phyloP scores from a whole-genome alignment of 2,888 invertebrate genomes.

The Geotrupes spiniger region DNA sequence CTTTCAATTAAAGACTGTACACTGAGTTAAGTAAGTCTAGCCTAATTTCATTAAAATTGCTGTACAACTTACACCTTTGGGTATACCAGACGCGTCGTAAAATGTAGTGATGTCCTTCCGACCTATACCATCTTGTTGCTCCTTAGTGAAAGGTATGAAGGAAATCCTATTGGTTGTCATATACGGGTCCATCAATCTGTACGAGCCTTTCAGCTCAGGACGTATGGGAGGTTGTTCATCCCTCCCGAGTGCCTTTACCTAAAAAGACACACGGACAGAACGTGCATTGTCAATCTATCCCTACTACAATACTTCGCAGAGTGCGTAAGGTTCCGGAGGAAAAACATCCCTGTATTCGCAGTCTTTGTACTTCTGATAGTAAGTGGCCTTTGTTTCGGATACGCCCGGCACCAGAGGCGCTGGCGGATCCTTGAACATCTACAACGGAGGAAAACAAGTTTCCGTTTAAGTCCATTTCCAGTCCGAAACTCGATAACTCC shows the following conservation, averaged over 20 bases:
- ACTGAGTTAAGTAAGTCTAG: no score
- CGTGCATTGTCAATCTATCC: background rate
- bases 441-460: slow-evolving; percentile 9
- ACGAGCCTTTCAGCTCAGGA: slow-evolving; percentile 42
- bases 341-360: slow-evolving; percentile 25
- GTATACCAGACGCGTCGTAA: slow-evolving; percentile 42
- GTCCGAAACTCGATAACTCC: background rate
- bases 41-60: no score
- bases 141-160: slow-evolving; percentile 39
- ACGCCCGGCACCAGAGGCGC: slow-evolving; percentile 30
- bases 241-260: slow-evolving; percentile 42
- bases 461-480: no score
- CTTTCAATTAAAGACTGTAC: background rate
- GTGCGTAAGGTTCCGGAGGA: slow-evolving; percentile 35
- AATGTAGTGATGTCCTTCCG: slow-evolving; percentile 47
- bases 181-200: slow-evolving; percentile 48
- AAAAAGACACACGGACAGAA: slow-evolving; percentile 16
- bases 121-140: slow-evolving; percentile 39
- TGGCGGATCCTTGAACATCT: slow-evolving; percentile 40
- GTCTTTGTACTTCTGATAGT: slow-evolving; percentile 26
- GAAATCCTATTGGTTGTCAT: slow-evolving; percentile 42
- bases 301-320: slow-evolving; percentile 36
- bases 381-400: slow-evolving; percentile 42
- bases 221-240: slow-evolving; percentile 46
- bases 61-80: slow-evolving; percentile 32